Percentiles rank a stretch among this genome's conserved stretches.
Conservation (phyloP, 2,888 invertebrate species). For the Oscheius myriophilus region DNA sequence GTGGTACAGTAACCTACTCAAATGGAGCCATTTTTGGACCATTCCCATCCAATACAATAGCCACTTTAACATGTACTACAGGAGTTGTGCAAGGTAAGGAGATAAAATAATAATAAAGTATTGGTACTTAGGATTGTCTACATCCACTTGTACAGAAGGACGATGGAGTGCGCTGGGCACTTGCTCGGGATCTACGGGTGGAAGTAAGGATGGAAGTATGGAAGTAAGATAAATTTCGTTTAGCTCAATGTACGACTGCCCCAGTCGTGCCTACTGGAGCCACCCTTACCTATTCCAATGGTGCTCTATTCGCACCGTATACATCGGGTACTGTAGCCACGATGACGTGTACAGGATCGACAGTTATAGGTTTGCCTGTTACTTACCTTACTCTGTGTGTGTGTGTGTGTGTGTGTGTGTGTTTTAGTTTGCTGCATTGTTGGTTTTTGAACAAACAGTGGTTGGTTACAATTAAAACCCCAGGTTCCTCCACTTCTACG, state of each 20-base stretch:
- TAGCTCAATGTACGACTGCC: slow-evolving; percentile 33
- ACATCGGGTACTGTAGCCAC: slow-evolving; percentile 48
- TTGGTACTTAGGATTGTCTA: no score
- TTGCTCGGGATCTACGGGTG: neutral
- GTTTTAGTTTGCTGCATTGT: no score
- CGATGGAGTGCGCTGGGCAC: no score
- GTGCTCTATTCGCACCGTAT: slow-evolving; percentile 36
- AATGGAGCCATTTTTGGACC: slow-evolving; percentile 7
- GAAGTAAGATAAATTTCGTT: neutral
- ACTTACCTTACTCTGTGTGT: no score
- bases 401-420: no score
- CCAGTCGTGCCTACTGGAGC: slow-evolving; percentile 39
- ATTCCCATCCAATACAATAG: slow-evolving; percentile 25
- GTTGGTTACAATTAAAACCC: no score
- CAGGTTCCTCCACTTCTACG: slow-evolving; percentile 24
- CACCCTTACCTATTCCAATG: slow-evolving; percentile 38
- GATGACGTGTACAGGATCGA: slow-evolving; percentile 40
- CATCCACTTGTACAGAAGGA: no score
- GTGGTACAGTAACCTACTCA: slow-evolving; percentile 27
- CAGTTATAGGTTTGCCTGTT: no score
- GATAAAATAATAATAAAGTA: no score
- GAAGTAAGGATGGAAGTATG: neutral
- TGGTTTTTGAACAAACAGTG: no score
- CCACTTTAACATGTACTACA: slow-evolving; percentile 36
- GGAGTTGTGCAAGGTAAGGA: slow-evolving; percentile 16